Conservation (phyloP, 2,113 vertebrate species). For the Aptenodytes forsteri region DNA sequence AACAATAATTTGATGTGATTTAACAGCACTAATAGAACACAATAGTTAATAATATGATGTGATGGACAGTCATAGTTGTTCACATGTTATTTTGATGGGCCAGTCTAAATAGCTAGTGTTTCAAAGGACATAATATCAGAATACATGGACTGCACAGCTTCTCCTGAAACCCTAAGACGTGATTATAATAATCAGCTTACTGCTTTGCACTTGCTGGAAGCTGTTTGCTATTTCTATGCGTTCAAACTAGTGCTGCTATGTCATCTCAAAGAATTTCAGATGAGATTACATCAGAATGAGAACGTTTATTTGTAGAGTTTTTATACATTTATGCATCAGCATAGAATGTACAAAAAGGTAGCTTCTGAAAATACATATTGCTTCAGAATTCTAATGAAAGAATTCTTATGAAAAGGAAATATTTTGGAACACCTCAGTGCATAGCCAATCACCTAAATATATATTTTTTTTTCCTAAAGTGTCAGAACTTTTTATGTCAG, state of each 20-base stretch:
- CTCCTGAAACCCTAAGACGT: background rate
- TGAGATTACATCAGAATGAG: background rate
- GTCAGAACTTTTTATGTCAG: background rate
- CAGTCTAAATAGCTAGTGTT: background rate
- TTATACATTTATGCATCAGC: background rate
- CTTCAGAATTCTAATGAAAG: background rate
- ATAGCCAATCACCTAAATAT: background rate
- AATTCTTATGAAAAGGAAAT: background rate
- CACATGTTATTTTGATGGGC: background rate
- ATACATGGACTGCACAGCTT: background rate
- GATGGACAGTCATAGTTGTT: conserved; percentile 29
- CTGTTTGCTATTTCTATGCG: conserved; percentile 26
- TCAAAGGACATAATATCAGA: conserved; percentile 22
- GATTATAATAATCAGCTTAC: conserved; percentile 49
- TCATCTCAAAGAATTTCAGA: background rate
- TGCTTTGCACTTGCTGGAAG: conserved; percentile 43
- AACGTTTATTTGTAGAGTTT: background rate
- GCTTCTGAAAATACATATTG: background rate
- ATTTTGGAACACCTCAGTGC: background rate
- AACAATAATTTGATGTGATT: conserved; percentile 17
- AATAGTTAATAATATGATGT: background rate
- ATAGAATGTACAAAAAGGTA: background rate
- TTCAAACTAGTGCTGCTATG: background rate
- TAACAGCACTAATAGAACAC: background rate
- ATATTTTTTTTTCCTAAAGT: rapidly evolving